phyloP scores from a whole-genome alignment of 2,888 invertebrate species.

The Folsomia candida region DNA sequence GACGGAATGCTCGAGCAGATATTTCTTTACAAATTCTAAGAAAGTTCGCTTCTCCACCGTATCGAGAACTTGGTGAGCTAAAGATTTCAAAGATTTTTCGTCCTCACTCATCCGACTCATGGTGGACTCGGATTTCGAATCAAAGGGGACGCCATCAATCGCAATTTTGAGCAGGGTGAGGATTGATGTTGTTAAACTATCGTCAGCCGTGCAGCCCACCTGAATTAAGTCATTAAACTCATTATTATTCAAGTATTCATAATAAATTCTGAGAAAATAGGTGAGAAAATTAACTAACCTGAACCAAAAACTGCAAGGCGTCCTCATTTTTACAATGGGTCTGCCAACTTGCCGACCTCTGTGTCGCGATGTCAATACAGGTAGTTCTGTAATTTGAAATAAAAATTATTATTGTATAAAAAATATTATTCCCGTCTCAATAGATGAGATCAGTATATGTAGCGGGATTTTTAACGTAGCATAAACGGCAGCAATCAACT shows the following conservation, averaged over 20 bases:
- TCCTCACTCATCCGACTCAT: slow-evolving; percentile 48
- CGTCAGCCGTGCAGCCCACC: slow-evolving; percentile 49
- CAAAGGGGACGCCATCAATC: slow-evolving; percentile 49
- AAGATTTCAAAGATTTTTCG: slow-evolving; percentile 47
- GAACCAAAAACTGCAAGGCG: slow-evolving; percentile 75
- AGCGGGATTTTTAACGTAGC: too few species aligned
- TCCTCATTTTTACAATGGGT: slow-evolving; percentile 76
- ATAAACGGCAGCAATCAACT: too few species aligned
- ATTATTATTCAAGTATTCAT: too few species aligned
- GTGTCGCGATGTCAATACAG: slow-evolving; percentile 86
- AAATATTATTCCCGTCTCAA: too few species aligned
- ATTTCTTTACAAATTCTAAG: slow-evolving; percentile 49
- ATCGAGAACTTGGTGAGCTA: slow-evolving; percentile 49
- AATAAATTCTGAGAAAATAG: slow-evolving; percentile 1
- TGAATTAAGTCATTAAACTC: slow-evolving; percentile 18
- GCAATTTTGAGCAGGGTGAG: slow-evolving; percentile 49
- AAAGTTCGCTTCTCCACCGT: slow-evolving; percentile 48
- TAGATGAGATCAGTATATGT: too few species aligned
- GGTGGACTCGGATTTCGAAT: slow-evolving; percentile 47
- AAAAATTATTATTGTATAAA: too few species aligned
- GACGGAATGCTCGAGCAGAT: slow-evolving; percentile 46
- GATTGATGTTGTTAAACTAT: slow-evolving; percentile 49
- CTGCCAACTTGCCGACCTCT: slow-evolving; percentile 94
- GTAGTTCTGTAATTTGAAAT: too few species aligned
- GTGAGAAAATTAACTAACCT: slow-evolving; percentile 67